These are phyloP conservation scores for Orestias chungarensis DNA, from an alignment of 2,797 vertebrate species.

Conservation along the genomic window DNA sequence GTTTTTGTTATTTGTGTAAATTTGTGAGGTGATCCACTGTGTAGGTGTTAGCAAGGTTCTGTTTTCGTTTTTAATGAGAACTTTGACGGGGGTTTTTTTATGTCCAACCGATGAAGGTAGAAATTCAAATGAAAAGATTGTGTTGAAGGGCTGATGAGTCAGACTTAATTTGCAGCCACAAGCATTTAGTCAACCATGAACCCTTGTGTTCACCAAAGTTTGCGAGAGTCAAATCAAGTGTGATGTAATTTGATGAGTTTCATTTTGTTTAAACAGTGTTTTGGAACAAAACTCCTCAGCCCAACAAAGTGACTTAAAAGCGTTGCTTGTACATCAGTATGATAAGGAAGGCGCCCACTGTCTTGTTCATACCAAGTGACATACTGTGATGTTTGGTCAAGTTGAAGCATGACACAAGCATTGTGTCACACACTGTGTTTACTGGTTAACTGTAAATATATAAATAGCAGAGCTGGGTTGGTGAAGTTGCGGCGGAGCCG, in stretches of 20 bases:
- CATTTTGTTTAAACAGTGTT: background rate
- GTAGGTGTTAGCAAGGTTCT: background rate
- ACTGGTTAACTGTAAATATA: constrained; percentile 53
- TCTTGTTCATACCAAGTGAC: background rate
- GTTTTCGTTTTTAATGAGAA: background rate
- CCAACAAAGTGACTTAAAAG: constrained; percentile 36
- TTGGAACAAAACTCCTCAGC: constrained; percentile 56
- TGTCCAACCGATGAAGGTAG: background rate
- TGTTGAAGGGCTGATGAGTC: background rate
- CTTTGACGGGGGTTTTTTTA: background rate
- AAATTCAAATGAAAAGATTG: too few species aligned
- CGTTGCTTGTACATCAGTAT: constrained; percentile 37
- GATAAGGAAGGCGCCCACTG: background rate
- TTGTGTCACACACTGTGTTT: constrained; percentile 24
- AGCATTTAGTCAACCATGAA: background rate
- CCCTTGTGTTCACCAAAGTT: background rate
- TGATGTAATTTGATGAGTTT: too few species aligned
- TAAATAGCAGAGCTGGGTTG: constrained; percentile 15
- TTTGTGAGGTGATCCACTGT: background rate
- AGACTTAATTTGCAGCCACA: background rate
- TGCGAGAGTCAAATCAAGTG: background rate
- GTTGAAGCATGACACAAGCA: constrained; percentile 6
- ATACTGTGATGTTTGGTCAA: constrained; percentile 10
- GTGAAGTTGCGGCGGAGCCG: constrained; percentile 5
- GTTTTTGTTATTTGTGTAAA: background rate